These are phyloP conservation scores for Drosophila kanapiae DNA, from an alignment of 1,140 invertebrate genomes.

Conservation along the genomic window DNA sequence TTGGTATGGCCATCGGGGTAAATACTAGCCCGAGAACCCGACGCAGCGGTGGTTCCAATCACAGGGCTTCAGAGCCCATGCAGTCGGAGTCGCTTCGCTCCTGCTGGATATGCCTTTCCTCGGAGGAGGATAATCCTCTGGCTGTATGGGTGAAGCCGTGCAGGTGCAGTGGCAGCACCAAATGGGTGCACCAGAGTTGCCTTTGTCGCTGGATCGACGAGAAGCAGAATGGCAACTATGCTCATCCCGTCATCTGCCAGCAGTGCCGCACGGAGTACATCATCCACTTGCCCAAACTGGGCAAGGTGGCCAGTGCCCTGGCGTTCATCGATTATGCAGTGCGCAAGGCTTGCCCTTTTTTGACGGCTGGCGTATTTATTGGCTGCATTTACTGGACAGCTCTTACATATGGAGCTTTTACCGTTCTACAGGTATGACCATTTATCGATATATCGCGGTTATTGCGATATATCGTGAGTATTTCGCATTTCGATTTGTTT, in stretches of 20 bases:
- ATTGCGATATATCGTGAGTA: too few relatives aligned
- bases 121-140: constrained; percentile 94
- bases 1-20: neutral
- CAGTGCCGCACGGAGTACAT: constrained; percentile 98
- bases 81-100: constrained; percentile 63
- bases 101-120: constrained; percentile 99
- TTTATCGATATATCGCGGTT: too few relatives aligned
- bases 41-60: neutral
- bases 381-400: constrained; percentile 98
- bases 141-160: constrained; percentile 98
- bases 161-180: constrained; percentile 96
- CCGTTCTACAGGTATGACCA: constrained; percentile 89
- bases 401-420: constrained; percentile 97
- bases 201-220: constrained; percentile 98
- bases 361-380: constrained; percentile 95
- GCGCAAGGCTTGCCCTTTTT: constrained; percentile 95
- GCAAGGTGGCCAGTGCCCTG: constrained; percentile 91
- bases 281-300: constrained; percentile 96
- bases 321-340: constrained; percentile 94
- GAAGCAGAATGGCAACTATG: constrained; percentile 96
- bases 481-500: too few relatives aligned
- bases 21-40: neutral
- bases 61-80: neutral
- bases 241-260: constrained; percentile 94
- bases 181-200: constrained; percentile 98